These are phyloP conservation scores for Bagarius yarrelli DNA, from an alignment of 2,113 vertebrate species.

Conservation along the genomic window DNA sequence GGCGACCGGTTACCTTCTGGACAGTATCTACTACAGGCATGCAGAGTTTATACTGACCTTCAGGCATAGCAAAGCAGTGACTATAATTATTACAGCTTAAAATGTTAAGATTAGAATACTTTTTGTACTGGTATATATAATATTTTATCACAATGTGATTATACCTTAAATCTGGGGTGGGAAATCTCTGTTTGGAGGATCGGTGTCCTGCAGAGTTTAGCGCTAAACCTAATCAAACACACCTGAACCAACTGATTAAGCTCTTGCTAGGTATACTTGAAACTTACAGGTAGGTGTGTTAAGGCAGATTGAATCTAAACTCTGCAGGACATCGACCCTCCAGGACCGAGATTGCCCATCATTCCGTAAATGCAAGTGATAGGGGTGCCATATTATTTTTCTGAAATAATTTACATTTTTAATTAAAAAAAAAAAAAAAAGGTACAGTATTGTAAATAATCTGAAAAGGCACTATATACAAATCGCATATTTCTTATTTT, in stretches of 20 bases:
- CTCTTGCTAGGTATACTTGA: no score
- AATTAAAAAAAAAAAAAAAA: background rate
- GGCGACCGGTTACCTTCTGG: conserved; percentile 56
- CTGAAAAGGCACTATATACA: background rate
- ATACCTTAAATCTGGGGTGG: background rate
- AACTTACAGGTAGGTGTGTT: no score
- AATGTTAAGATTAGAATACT: background rate
- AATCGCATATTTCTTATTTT: background rate
- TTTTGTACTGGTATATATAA: background rate
- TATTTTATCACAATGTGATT: background rate
- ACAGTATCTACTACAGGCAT: conserved; percentile 11
- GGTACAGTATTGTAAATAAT: background rate
- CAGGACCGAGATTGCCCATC: no score
- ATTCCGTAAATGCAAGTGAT: background rate
- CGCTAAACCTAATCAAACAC: no score
- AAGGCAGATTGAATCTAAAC: no score
- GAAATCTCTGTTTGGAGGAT: no score
- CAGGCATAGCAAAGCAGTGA: background rate
- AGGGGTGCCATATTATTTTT: background rate
- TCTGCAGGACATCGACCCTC: no score
- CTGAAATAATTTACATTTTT: background rate
- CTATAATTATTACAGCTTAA: background rate
- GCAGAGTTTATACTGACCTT: background rate
- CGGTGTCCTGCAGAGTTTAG: no score
- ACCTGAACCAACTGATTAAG: no score